Conservation (phyloP, 2,888 invertebrate species). For the Stegana nigrithorax region DNA sequence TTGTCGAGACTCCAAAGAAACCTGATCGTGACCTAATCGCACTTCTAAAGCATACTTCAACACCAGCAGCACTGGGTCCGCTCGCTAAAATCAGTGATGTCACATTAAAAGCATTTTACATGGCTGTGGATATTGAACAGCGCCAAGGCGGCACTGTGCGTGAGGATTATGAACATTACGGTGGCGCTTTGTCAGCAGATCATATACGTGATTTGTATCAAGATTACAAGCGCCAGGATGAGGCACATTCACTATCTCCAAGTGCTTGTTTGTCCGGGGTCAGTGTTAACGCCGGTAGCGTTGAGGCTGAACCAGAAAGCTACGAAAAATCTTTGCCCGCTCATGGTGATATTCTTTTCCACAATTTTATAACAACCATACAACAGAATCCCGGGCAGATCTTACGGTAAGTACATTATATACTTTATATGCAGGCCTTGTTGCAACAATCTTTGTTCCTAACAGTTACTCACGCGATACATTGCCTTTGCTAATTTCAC, state of each 20-base stretch:
- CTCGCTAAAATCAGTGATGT: conserved; percentile 68
- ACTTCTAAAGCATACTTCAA: conserved; percentile 73
- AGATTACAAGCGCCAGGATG: conserved; percentile 73
- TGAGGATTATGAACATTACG: conserved; percentile 62
- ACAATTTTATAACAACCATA: conserved; percentile 80
- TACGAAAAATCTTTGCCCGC: conserved; percentile 84
- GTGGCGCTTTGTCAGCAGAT: conserved; percentile 67
- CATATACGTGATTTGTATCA: conserved; percentile 75
- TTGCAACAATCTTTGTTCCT: conserved; percentile 32
- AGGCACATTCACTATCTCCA: conserved; percentile 58
- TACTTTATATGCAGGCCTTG: no score
- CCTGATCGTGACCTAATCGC: conserved; percentile 78
- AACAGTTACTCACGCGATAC: conserved; percentile 81
- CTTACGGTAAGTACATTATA: conserved; percentile 80
- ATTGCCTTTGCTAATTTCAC: conserved; percentile 78
- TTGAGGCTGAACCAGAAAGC: conserved; percentile 71
- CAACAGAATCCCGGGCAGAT: conserved; percentile 84
- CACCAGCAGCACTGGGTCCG: conserved; percentile 56
- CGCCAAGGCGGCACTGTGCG: conserved; percentile 53
- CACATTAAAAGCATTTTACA: conserved; percentile 70
- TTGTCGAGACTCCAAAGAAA: conserved; percentile 80
- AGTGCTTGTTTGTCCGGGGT: conserved; percentile 38
- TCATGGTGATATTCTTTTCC: conserved; percentile 86
- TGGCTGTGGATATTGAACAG: conserved; percentile 74
- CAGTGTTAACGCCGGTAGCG: conserved; percentile 34